These are phyloP conservation scores for Alces alces DNA, from an alignment of 2,113 vertebrate genomes.

Conservation along the genomic window DNA sequence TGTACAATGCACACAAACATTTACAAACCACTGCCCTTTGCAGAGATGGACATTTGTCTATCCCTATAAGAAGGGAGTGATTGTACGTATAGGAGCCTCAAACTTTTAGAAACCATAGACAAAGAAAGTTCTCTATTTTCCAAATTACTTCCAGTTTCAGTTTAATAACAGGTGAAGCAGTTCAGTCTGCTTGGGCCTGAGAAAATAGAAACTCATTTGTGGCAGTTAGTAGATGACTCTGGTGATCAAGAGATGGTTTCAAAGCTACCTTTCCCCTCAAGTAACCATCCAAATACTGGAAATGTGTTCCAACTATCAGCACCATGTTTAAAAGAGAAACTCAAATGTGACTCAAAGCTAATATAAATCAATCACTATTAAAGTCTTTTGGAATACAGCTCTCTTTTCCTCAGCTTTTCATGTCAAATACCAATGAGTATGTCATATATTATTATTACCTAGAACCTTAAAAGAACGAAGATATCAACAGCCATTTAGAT, in stretches of 20 bases:
- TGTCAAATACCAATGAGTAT: conserved; percentile 3
- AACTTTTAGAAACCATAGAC: not conserved
- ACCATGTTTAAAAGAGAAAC: conserved; percentile 11
- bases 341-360: not conserved
- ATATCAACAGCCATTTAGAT: not conserved
- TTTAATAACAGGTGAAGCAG: not conserved
- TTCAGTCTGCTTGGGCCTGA: not conserved
- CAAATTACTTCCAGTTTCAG: not conserved
- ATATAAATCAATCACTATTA: conserved; percentile 46
- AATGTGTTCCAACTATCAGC: not conserved
- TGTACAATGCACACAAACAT: not conserved
- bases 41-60: not conserved
- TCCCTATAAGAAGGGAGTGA: not conserved
- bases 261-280: not conserved
- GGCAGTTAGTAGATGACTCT: not conserved
- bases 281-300: not conserved
- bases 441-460: conserved; percentile 17
- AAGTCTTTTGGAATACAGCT: not conserved
- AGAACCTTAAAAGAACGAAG: conserved; percentile 10
- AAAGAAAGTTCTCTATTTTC: not conserved
- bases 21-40: not conserved
- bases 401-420: not conserved
- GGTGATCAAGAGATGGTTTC: not conserved
- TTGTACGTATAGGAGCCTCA: not conserved
- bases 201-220: not conserved